Conservation (phyloP, 2,113 vertebrate genomes). For the Chloroceryle aenea region DNA sequence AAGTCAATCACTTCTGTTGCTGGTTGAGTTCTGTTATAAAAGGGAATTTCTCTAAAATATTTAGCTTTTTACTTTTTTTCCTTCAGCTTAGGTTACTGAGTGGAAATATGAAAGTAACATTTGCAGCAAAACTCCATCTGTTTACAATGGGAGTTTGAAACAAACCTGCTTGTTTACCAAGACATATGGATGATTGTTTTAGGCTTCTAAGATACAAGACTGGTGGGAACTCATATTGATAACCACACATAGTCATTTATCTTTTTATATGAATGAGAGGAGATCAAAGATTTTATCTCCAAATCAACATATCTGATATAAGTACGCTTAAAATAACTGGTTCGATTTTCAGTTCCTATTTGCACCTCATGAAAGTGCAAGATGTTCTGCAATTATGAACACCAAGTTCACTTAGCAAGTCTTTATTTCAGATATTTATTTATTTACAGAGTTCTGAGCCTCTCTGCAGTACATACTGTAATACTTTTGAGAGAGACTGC, state of each 20-base stretch:
- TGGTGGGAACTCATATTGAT: background rate
- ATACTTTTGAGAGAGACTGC: background rate
- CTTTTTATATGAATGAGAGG: background rate
- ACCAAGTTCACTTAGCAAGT: background rate
- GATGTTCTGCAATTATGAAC: background rate
- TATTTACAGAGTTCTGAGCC: background rate
- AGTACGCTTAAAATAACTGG: background rate
- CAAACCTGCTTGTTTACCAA: background rate
- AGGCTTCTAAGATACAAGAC: background rate
- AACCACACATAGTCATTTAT: background rate
- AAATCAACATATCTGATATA: background rate
- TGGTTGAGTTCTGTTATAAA: background rate
- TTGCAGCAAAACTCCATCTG: background rate
- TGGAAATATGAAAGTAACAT: background rate
- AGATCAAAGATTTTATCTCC: constrained; percentile 3
- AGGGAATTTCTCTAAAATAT: background rate
- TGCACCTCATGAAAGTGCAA: background rate
- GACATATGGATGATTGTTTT: background rate
- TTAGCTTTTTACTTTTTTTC: background rate
- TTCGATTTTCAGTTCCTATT: constrained; percentile 12
- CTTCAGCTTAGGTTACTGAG: background rate
- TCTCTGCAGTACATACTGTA: background rate
- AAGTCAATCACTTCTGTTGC: background rate
- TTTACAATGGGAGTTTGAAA: background rate
- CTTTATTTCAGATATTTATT: background rate